phyloP scores from a whole-genome alignment of 2,888 invertebrate species.

The Polyommatus iphigenia region DNA sequence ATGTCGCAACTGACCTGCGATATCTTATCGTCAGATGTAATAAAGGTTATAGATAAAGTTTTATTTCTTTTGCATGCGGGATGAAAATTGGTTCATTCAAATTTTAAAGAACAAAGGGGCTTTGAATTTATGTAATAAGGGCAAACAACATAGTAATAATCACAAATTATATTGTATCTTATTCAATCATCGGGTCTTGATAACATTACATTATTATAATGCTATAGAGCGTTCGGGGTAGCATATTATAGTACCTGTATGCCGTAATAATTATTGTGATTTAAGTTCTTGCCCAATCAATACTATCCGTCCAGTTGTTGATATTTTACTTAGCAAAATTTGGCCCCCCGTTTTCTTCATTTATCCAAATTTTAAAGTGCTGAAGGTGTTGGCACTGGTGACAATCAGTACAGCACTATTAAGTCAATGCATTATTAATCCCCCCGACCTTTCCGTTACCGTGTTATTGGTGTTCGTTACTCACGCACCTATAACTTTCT shows the following conservation, averaged over 20 bases:
- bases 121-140: neutral
- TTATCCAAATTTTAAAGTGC: neutral
- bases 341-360: no score
- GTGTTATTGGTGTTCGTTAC: conserved; percentile 30
- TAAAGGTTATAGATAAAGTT: neutral
- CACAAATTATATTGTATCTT: no score
- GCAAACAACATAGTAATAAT: neutral
- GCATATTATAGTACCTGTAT: no score
- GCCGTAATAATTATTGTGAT: no score
- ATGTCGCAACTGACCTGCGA: neutral
- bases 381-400: neutral
- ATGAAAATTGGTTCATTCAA: neutral
- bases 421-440: conserved; percentile 29
- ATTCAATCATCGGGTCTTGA: no score
- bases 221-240: no score
- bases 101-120: neutral
- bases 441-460: conserved; percentile 28
- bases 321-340: no score
- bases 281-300: no score
- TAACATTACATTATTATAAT: no score
- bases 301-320: no score
- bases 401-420: conserved; percentile 5
- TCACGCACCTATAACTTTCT: conserved; percentile 32
- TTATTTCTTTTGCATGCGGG: conserved; percentile 9
- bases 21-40: conserved; percentile 8